phyloP scores from a whole-genome alignment of 1,140 invertebrate genomes.

The Eulimnadia texana region DNA sequence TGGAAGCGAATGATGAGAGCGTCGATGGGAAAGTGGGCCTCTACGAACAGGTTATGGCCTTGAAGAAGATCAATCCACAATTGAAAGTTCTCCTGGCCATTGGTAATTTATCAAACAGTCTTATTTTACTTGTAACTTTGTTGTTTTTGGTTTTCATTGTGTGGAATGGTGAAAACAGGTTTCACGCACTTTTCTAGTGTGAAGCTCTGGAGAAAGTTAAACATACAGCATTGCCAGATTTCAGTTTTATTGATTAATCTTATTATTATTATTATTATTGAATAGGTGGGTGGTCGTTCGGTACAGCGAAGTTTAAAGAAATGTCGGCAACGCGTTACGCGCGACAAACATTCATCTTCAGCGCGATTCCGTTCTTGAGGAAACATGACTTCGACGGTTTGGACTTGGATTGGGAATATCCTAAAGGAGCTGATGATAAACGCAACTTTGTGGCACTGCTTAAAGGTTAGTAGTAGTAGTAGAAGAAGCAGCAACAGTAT shows the following conservation, averaged over 20 bases:
- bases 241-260: no score
- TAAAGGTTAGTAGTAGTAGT: constrained; percentile 53
- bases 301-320: constrained; percentile 88
- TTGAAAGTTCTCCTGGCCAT: constrained; percentile 77
- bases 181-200: not conserved
- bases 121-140: not conserved
- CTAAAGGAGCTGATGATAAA: constrained; percentile 82
- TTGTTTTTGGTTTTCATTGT: not conserved
- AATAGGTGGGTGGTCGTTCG: constrained; percentile 86
- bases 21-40: constrained; percentile 80
- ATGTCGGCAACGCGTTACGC: constrained; percentile 74
- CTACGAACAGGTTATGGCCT: constrained; percentile 64
- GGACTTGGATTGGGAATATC: constrained; percentile 95
- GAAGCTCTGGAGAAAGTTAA: not conserved
- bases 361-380: constrained; percentile 75
- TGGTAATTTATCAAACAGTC: constrained; percentile 54
- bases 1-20: constrained; percentile 82
- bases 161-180: not conserved
- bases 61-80: constrained; percentile 79
- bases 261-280: no score
- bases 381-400: constrained; percentile 76
- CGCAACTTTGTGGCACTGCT: constrained; percentile 72
- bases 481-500: no score
- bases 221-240: not conserved
- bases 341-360: constrained; percentile 84